Evolutionary conservation across 2,797 vertebrate genomes (phyloP), one percentile per base, ranked within the genome.

Genomic region (Alauda arvensis): DNA sequence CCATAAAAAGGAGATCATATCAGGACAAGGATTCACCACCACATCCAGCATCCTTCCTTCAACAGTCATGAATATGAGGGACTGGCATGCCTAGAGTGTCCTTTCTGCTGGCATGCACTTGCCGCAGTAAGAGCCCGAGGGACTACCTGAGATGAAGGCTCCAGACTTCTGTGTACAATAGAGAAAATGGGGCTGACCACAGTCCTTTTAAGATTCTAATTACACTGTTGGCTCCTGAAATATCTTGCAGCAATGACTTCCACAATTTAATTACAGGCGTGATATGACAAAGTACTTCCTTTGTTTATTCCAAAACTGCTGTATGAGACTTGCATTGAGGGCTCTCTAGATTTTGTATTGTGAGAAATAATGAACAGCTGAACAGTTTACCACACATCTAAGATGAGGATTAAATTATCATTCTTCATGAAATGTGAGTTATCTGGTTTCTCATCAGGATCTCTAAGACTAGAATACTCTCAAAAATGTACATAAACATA

Each of bases 121-220:
- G 34, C n/a, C 77, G 63, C 18, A 55, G 3, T 24, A 71, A 20
- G 26, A 45, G 59, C 72, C 68, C 60, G 0, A 78, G 49, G 45
- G 37, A 87, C 62, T 59, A 87, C 67, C 80, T 81, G 80, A 83
- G 29, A 69, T 1, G 4, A 88, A 84, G 81, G 65, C 75, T 89
- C 60, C 88, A 91, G 88, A 77, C 39, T 77, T 89, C 81, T 79
- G 43, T 51, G 88, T 40, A 88, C 81, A 74, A 9, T 19, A 86
- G 51, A 84, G 75, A 91, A 69, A 61, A 83, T 74, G 46, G 29
- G 34, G 39, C 53, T 77, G 43, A 82, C 61, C 49, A 77, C 81
- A 82, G 56, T 37, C 75, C 63, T 89, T 89, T 83, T 66, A 76
- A 76, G 52, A 84, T 74, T 82, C 57, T 89, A 86, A 94, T 91